A percentile compares a stretch with the other conserved stretches of the same genome.
phyloP scores from a whole-genome alignment of 2,888 invertebrate genomes.

The Embidobia sp. region DNA sequence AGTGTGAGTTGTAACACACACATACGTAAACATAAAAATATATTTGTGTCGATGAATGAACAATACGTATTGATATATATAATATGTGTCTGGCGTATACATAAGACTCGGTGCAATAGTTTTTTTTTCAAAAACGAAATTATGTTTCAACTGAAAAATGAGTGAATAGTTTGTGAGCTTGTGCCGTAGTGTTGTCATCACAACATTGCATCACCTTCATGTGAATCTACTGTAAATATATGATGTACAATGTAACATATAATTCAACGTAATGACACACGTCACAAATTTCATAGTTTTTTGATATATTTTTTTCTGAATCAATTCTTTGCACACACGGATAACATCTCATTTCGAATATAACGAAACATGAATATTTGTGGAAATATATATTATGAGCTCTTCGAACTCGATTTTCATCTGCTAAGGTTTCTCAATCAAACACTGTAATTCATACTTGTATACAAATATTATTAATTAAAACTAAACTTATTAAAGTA shows the following conservation, averaged over 20 bases:
- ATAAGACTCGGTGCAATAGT: slow-evolving; percentile 44
- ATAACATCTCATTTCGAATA: slow-evolving; percentile 15
- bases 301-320: slow-evolving; percentile 24
- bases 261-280: slow-evolving; percentile 37
- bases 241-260: slow-evolving; percentile 49
- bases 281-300: slow-evolving; percentile 42
- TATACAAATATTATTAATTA: too few species aligned
- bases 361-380: slow-evolving; percentile 37
- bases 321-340: slow-evolving; percentile 20
- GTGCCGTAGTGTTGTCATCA: slow-evolving; percentile 47
- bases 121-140: slow-evolving; percentile 43
- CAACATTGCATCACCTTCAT: slow-evolving; percentile 48
- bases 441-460: too few species aligned
- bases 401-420: background rate
- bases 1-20: too few species aligned
- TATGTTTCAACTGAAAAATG: slow-evolving; percentile 41
- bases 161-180: slow-evolving; percentile 52
- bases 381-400: slow-evolving; percentile 21
- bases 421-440: too few species aligned
- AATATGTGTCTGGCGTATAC: slow-evolving; percentile 39
- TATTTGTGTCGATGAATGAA: slow-evolving; percentile 24
- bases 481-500: background rate
- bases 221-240: slow-evolving; percentile 63
- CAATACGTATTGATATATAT: slow-evolving; percentile 41
- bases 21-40: slow-evolving; percentile 4